phyloP scores from a whole-genome alignment of 2,797 vertebrate species.

The Ctenosaura bakeri region DNA sequence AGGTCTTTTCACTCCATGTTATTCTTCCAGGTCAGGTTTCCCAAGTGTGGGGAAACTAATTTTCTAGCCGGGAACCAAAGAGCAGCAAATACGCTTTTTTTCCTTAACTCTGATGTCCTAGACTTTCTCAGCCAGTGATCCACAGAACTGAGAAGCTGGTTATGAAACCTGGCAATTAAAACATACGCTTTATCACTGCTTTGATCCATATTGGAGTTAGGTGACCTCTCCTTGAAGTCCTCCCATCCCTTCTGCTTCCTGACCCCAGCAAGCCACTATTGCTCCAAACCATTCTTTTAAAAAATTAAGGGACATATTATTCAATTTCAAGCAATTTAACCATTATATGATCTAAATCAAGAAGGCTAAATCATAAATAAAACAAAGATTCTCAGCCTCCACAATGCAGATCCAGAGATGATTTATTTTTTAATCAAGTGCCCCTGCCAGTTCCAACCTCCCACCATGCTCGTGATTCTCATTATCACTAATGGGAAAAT shows the following conservation, averaged over 20 bases:
- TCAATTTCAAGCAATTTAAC: background rate
- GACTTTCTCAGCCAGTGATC: no score
- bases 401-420: constrained; percentile 51
- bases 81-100: no score
- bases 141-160: background rate
- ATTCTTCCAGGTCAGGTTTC: no score
- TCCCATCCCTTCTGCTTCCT: no score
- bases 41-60: no score
- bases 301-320: background rate
- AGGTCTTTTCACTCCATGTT: no score
- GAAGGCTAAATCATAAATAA: constrained; percentile 44
- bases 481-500: constrained; percentile 75
- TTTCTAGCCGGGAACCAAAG: no score
- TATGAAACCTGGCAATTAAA: background rate
- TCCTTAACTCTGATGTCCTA: no score
- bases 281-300: background rate
- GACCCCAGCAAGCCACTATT: background rate
- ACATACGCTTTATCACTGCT: background rate
- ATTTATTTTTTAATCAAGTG: constrained; percentile 67
- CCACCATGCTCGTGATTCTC: constrained; percentile 67
- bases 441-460: constrained; percentile 50
- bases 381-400: constrained; percentile 31
- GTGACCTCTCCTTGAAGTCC: background rate
- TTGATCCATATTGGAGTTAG: no score
- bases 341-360: constrained; percentile 20